phyloP scores from a whole-genome alignment of 2,797 vertebrate species.

The Acomys russatus region DNA sequence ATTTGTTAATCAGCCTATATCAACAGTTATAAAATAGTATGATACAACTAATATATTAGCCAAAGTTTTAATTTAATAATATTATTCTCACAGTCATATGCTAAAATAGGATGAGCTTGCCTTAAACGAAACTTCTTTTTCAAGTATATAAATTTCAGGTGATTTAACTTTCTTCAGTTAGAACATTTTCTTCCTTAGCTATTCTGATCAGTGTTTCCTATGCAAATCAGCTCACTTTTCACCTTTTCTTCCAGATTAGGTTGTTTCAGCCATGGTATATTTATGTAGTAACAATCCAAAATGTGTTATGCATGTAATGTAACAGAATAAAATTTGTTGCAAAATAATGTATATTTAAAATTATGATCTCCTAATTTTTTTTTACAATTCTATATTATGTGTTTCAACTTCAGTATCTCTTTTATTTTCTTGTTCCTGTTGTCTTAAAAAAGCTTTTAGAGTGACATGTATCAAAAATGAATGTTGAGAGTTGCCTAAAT shows the following conservation, averaged over 20 bases:
- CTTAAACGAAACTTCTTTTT: background rate
- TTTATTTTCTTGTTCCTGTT: too few relatives aligned
- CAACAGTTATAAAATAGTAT: background rate
- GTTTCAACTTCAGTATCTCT: background rate
- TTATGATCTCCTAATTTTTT: background rate
- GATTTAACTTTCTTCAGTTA: background rate
- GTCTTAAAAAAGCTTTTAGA: too few relatives aligned
- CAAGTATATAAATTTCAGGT: background rate
- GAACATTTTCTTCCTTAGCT: background rate
- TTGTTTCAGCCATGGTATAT: background rate
- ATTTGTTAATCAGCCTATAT: background rate
- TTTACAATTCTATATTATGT: background rate
- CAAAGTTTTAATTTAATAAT: background rate
- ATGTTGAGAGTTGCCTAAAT: too few relatives aligned
- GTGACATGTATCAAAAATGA: too few relatives aligned
- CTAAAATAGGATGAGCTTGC: background rate
- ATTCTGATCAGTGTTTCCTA: background rate
- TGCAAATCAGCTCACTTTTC: background rate
- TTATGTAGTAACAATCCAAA: background rate
- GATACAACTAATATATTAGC: background rate
- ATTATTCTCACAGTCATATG: background rate
- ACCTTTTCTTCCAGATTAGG: background rate
- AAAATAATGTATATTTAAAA: background rate
- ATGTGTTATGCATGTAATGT: background rate
- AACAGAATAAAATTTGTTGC: too few relatives aligned